Percentiles rank a stretch among this genome's conserved stretches.
phyloP scores from a whole-genome alignment of 2,113 vertebrate genomes.

The Colius striatus region DNA sequence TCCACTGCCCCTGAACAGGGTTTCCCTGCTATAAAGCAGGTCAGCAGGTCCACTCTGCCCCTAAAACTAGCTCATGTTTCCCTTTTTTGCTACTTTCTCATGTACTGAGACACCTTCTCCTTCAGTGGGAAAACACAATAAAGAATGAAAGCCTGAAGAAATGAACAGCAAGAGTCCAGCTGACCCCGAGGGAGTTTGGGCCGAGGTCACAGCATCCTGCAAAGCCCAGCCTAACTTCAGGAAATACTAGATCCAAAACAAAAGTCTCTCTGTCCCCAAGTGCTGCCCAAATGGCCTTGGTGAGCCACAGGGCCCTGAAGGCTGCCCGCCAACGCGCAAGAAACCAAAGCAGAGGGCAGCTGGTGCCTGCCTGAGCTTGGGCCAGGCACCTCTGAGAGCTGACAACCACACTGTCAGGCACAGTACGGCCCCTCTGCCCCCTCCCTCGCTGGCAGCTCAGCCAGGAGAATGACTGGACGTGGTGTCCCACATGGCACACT shows the following conservation, averaged over 20 bases:
- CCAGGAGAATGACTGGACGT: not conserved
- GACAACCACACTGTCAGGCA: not conserved
- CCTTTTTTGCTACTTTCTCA: not conserved
- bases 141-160: not conserved
- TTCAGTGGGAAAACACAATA: not conserved
- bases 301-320: not conserved
- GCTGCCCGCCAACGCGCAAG: not conserved
- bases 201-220: not conserved
- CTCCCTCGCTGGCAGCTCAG: not conserved
- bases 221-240: not conserved
- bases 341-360: not conserved
- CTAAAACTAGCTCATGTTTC: not conserved
- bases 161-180: not conserved
- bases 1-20: not conserved
- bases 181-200: not conserved
- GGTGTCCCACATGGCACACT: not conserved
- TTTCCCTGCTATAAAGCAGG: not conserved
- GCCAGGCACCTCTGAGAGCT: not conserved
- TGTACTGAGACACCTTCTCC: not conserved
- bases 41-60: not conserved
- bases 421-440: not conserved
- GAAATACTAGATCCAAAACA: constrained; percentile 61
- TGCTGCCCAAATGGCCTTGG: fast-evolving
- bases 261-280: not conserved
- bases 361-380: not conserved